A percentile compares a stretch with the other conserved stretches of the same genome.
Evolutionary conservation across 2,888 invertebrate genomes (phyloP).

Genomic region (Heteropelma amictum): DNA sequence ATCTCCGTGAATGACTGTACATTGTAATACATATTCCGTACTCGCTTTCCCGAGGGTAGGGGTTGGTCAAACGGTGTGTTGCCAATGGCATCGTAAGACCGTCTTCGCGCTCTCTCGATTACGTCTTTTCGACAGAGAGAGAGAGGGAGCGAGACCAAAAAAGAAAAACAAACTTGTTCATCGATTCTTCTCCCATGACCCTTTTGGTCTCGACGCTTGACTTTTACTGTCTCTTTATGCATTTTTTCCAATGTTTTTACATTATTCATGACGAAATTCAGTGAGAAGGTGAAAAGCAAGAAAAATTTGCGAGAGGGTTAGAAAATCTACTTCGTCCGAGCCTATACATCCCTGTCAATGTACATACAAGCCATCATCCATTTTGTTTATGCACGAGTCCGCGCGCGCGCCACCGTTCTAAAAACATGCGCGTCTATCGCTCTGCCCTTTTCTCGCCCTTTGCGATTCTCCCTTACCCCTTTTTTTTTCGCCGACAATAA

Average conservation of each 20-base stretch:
- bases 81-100: conserved; percentile 22
- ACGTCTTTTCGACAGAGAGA: conserved; percentile 5
- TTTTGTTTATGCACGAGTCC: conserved; percentile 68
- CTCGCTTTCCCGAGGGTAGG: neutral
- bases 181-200: neutral
- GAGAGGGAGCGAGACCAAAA: too few species aligned
- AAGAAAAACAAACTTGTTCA: conserved; percentile 11
- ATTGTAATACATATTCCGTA: conserved; percentile 14
- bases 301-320: conserved; percentile 2
- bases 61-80: conserved; percentile 13
- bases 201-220: neutral
- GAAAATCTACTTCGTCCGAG: conserved; percentile 9
- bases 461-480: neutral
- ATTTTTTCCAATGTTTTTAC: neutral
- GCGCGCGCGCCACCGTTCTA: conserved; percentile 59
- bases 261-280: neutral
- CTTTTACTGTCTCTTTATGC: neutral
- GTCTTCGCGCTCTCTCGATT: conserved; percentile 15
- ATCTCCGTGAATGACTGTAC: conserved; percentile 21
- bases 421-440: conserved; percentile 62
- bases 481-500: neutral
- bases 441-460: conserved; percentile 9
- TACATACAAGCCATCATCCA: conserved; percentile 68
- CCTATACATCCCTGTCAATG: conserved; percentile 59
- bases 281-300: too few species aligned